Evolutionary conservation across 2,113 vertebrate genomes (phyloP), one percentile per base, ranked within the genome.

Genomic region (Bos javanicus): DNA sequence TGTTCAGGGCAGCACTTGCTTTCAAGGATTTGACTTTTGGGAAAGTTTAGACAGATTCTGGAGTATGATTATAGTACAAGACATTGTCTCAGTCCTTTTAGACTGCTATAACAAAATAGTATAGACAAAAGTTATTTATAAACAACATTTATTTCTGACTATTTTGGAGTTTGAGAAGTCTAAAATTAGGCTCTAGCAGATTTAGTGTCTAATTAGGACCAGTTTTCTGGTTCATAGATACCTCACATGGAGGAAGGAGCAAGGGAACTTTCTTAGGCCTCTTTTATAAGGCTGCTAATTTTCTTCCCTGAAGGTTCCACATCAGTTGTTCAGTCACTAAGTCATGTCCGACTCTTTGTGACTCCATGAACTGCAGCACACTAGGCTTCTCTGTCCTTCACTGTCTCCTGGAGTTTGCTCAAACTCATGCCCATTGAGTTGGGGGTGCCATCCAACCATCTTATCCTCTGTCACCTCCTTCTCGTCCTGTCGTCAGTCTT

Each of bases 1-100:
- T 97, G 39, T 93, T 86, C 21, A 86, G 57, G 86, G 36, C 17
- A 96, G 52, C 83, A 50, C 26, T 96, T 95, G n/a, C 54, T 84
- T 7, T 59, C 19, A 64, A 94, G 83, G 33, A 96, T 78, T 78
- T 91, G 74, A 50, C 30, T 85, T 60, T 96, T 43, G 59, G 46
- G 17, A 26, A 74, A 14, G 50, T 91, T 89, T 84, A 84, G 56
- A 56, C 23, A 57, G 23, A 26, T 92, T 54, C 46, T 30, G 39
- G 71, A 81, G 52, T 81, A n/a, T 71, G 8, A 86, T 81, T 59
- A 33, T 83, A 56, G 36, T 88, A 36, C 6, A 89, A 26, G 17
- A 25, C 12, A 50, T 76, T 85, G 30, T 48, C 91, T 93, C 36
- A 85, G 60, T 74, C 30, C 28, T 36, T 93, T 74, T 26, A 33